Base-by-base conservation (phyloP, 2,113 vertebrate genomes). In the Piaya cayana region DNA sequence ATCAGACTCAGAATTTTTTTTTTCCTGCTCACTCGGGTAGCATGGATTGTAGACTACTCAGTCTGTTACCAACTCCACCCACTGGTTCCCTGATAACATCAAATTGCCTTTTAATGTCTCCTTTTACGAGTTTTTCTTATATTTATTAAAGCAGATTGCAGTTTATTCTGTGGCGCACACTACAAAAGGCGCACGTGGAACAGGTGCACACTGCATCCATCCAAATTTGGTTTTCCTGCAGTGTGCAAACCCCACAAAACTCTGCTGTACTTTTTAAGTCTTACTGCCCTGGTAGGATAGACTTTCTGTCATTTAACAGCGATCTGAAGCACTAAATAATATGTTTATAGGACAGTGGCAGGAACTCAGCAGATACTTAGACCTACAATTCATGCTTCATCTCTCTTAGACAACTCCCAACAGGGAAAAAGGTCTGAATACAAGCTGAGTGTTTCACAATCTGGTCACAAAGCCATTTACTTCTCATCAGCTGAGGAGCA, bases 131-230 rank as follows among this genome's bases (percentile, higher is more conserved):
- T 5, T 63, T 39, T 76, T 69, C 63, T 67, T 69, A 42, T 25
- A 74, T 84, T 74, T 74, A 91, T 42, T 42, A 25, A 70, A 81
- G 56, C 1, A 16, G 22, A 52, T 17, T 88, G 47, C 15, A 32
- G 32, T 47, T 95, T 75, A 63, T 55, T 39, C 71, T 50, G 80
- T 42, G 47, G 64, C n/a, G 70, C 20, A 45, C 36, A 42, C 27
- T 13, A 34, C 2, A 70, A 49, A 92, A 69, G 50, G 27, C 81
- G 72, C 69, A 75, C 3, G 1, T 25, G 19, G 29, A 86, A 87
- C 25, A 85, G 42, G 70, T 30, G 14, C 0, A 0, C 3, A 0
- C 26, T 2, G 1, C 0, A 1, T 34, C 75, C 50, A 62, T 62
- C 23, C n/a, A n/a, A 81, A 63, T 14, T 34, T 42, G 4, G 5